Evolutionary conservation across 2,888 invertebrate species (phyloP).

Genomic region (Hyppa rectilinea): DNA sequence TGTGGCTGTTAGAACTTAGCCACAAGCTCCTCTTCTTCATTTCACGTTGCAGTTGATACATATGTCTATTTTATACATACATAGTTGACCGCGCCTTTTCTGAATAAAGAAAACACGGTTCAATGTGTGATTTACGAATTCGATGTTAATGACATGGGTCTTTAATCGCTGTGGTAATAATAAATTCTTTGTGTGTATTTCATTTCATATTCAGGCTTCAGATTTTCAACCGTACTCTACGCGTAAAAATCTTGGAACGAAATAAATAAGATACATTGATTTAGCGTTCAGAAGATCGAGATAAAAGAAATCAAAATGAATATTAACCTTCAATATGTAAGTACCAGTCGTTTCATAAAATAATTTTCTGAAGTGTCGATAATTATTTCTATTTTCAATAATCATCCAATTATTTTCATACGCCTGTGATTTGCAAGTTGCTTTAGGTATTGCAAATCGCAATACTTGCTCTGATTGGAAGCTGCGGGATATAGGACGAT

Average conservation of each 20-base stretch:
- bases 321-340: neutral
- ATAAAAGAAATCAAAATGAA: neutral
- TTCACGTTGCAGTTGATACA: too few relatives aligned
- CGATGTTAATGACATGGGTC: neutral
- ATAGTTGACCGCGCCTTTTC: neutral
- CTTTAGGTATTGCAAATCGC: conserved; percentile 29
- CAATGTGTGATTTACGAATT: neutral
- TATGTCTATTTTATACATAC: neutral
- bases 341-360: neutral
- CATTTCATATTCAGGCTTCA: neutral
- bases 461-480: conserved; percentile 64
- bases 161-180: neutral
- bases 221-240: too few relatives aligned
- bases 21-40: too few relatives aligned
- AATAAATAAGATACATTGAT: neutral
- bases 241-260: too few relatives aligned
- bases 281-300: neutral
- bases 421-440: conserved; percentile 11
- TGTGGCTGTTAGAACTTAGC: too few relatives aligned
- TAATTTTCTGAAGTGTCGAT: neutral
- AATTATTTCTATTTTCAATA: neutral
- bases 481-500: conserved; percentile 40
- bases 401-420: neutral
- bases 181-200: neutral
- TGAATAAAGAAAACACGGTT: neutral